Percentiles rank a stretch among this genome's conserved stretches.
Evolutionary conservation across 1,140 invertebrate genomes (phyloP).

Genomic region (Bemisia tabaci): DNA sequence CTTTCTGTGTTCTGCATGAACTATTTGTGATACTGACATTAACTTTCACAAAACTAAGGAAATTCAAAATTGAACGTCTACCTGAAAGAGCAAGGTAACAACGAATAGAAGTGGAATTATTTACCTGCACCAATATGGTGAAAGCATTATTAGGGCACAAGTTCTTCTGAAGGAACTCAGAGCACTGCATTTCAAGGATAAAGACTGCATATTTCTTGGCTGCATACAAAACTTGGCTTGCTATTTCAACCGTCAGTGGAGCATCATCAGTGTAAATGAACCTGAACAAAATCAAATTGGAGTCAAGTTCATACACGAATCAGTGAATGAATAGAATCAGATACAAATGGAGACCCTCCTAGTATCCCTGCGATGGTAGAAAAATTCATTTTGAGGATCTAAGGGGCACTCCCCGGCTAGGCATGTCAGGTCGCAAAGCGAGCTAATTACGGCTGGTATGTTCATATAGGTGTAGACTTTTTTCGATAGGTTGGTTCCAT

Average conservation of each 20-base stretch:
- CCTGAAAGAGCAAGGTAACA: no score
- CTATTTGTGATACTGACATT: no score
- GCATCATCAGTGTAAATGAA: constrained; percentile 76
- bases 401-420: no score
- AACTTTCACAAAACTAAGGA: no score
- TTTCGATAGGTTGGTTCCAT: background rate
- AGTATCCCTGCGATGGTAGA: no score
- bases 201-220: constrained; percentile 74
- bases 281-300: constrained; percentile 25
- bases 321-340: no score
- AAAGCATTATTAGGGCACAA: constrained; percentile 75
- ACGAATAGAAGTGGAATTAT: background rate
- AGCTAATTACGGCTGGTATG: no score
- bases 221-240: constrained; percentile 75
- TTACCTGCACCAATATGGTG: constrained; percentile 51
- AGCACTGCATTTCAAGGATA: constrained; percentile 67
- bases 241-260: constrained; percentile 70
- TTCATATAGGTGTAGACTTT: no score
- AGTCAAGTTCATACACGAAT: background rate
- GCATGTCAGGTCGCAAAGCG: no score
- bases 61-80: no score
- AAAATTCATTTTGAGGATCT: background rate
- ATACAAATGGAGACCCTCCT: no score
- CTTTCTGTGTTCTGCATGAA: no score
- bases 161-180: constrained; percentile 69